Base-by-base conservation (phyloP, 2,113 vertebrate genomes). In the Scophthalmus maximus region DNA sequence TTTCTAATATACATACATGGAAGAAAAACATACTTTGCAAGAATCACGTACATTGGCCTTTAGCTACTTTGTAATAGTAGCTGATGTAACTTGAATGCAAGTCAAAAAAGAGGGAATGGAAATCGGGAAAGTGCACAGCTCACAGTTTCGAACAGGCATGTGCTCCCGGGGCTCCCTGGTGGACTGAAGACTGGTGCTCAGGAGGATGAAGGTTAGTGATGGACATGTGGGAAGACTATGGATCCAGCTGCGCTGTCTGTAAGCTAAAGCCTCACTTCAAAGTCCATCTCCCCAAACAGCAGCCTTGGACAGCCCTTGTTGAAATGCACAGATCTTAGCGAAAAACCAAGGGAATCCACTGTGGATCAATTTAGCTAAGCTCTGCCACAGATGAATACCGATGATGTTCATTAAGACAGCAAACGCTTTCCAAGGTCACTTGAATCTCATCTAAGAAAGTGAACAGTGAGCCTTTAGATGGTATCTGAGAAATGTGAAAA, bases 241-340 rank as follows among this genome's bases (percentile, higher is more conserved):
- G 77, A 84, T 83, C 86, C 64, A 68, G 73, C 85, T 87, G 76
- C 4, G 32, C 27, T 79, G 52, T 68, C 62, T 79, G 66, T 86
- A 59, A 81, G 74, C 65, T 85, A 75, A 87, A 90, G 75, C 78
- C 81, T 83, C 62, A 87, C 74, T 89, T 90, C 87, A 90, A 91
- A 89, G 88, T 76, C 70, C 68, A 66, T 84, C 80, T 68, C 73
- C 15, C 67, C 73, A 69, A 61, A 68, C 68, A 56, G 29, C 38
- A 3, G 75, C 71, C 70, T 62, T 52, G 47, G 57, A 84, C 78
- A 70, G 70, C 78, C 72, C 84, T 74, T 61, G 57, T 57, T 83
- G 71, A 78, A 80, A 86, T 78, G 65, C 72, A 74, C 49, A 55
- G 73, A 81, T 82, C 73, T 75, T 58, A 67, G 38, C 27, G 63